Percentiles rank a stretch among this genome's conserved stretches.
Conservation (phyloP, 2,113 vertebrate genomes). For the Pseudorasbora parva region DNA sequence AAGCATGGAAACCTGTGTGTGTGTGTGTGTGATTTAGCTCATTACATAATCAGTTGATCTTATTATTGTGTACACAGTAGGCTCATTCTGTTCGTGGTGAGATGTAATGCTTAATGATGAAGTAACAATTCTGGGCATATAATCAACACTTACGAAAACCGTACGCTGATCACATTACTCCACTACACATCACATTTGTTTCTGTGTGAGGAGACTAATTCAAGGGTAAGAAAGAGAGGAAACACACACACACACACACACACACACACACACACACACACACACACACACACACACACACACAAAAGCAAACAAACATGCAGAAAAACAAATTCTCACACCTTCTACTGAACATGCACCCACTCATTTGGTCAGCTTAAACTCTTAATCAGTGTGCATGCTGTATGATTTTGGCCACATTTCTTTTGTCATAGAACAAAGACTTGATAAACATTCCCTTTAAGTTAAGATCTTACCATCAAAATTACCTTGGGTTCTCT, state of each 20-base stretch:
- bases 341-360: neutral
- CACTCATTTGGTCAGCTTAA: constrained; percentile 3
- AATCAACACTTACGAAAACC: constrained; percentile 5
- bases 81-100: neutral
- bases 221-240: neutral
- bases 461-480: neutral
- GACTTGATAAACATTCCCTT: neutral
- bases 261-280: too few species aligned
- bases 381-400: neutral
- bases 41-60: constrained; percentile 9
- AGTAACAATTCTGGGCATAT: constrained; percentile 5
- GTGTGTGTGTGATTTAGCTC: constrained; percentile 9
- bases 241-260: neutral
- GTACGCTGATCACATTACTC: constrained; percentile 36
- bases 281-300: too few species aligned
- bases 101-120: neutral
- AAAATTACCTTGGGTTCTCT: neutral
- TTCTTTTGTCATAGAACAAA: neutral
- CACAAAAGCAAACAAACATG: neutral
- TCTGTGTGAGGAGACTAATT: constrained; percentile 4
- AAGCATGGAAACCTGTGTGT: neutral
- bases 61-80: neutral
- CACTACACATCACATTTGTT: constrained; percentile 13
- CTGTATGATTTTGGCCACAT: neutral
- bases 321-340: neutral